These are phyloP conservation scores for Bombyx mandarina DNA, from an alignment of 1,140 invertebrate genomes.

Conservation along the genomic window DNA sequence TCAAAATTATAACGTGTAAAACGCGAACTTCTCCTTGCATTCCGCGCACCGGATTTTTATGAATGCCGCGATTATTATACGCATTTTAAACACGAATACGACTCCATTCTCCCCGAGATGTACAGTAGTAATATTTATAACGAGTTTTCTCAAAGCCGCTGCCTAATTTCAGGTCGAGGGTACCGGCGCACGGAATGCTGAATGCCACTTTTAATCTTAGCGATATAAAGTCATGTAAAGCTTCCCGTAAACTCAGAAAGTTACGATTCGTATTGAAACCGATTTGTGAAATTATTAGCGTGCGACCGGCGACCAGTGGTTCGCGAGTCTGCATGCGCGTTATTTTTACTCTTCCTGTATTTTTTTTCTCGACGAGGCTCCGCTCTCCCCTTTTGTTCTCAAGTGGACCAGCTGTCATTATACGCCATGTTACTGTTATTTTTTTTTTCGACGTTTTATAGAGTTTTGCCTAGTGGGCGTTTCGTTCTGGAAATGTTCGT, in stretches of 20 bases:
- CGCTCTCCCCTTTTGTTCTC: constrained; percentile 69
- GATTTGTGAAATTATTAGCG: constrained; percentile 8
- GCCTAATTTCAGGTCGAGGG: constrained; percentile 61
- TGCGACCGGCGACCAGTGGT: constrained; percentile 20
- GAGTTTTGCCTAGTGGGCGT: constrained; percentile 67
- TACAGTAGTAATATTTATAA: constrained; percentile 64
- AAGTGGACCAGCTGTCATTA: constrained; percentile 73
- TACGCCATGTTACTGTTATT: constrained; percentile 72
- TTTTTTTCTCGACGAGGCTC: constrained; percentile 67
- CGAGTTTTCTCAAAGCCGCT: constrained; percentile 63
- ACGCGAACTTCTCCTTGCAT: constrained; percentile 56
- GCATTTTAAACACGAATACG: constrained; percentile 69
- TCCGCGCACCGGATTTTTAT: constrained; percentile 67
- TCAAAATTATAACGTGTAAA: constrained; percentile 70
- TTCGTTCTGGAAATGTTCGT: constrained; percentile 68
- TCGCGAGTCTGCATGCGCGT: constrained; percentile 51
- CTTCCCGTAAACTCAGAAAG: constrained; percentile 8
- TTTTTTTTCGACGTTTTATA: constrained; percentile 71
- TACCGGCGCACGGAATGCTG: too few species aligned
- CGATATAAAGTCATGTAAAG: too few species aligned
- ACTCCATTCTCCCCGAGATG: constrained; percentile 61
- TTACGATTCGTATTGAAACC: neutral
- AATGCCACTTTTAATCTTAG: too few species aligned
- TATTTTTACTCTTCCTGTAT: constrained; percentile 68
- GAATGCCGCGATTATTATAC: constrained; percentile 68